A percentile compares a stretch with the other conserved stretches of the same genome.
Conservation (phyloP, 2,797 vertebrate genomes). For the Carapus acus region DNA sequence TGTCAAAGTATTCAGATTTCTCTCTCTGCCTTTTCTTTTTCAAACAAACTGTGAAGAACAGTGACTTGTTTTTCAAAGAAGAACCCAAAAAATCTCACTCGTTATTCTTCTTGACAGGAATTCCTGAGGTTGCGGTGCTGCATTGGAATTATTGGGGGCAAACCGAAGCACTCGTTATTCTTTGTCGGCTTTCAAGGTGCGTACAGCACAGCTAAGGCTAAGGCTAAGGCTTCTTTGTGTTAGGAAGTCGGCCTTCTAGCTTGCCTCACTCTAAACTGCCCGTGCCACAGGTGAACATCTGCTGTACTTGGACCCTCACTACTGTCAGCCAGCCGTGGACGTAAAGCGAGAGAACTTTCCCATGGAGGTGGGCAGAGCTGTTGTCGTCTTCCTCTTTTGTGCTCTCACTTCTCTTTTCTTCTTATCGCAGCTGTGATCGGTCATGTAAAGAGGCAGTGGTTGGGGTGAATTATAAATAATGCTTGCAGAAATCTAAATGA, state of each 20-base stretch:
- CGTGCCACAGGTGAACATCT: conserved; percentile 76
- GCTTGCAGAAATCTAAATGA: not conserved
- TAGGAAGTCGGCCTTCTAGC: not conserved
- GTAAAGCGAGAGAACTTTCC: conserved; percentile 73
- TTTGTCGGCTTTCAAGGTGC: conserved; percentile 89
- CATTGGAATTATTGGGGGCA: conserved; percentile 88
- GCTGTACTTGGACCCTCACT: conserved; percentile 89
- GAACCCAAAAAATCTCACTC: not conserved
- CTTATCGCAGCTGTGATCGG: conserved; percentile 2
- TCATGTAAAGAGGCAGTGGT: not conserved
- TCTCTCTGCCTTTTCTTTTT: not conserved
- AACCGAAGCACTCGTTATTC: conserved; percentile 85
- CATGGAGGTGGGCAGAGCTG: conserved; percentile 71
- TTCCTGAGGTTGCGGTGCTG: conserved; percentile 78
- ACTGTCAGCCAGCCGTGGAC: conserved; percentile 83
- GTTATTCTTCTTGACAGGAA: conserved; percentile 63
- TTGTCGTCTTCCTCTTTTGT: conserved; percentile 9
- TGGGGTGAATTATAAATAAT: not conserved
- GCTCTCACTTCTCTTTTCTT: conserved; percentile 14
- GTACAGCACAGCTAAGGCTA: not conserved
- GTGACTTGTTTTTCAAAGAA: not conserved
- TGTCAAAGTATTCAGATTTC: conserved; percentile 74
- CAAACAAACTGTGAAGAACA: not conserved
- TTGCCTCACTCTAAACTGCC: not conserved
- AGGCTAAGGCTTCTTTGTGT: not conserved